Evolutionary conservation across 2,888 invertebrate genomes (phyloP).

Genomic region (Sminthurides aquaticus): DNA sequence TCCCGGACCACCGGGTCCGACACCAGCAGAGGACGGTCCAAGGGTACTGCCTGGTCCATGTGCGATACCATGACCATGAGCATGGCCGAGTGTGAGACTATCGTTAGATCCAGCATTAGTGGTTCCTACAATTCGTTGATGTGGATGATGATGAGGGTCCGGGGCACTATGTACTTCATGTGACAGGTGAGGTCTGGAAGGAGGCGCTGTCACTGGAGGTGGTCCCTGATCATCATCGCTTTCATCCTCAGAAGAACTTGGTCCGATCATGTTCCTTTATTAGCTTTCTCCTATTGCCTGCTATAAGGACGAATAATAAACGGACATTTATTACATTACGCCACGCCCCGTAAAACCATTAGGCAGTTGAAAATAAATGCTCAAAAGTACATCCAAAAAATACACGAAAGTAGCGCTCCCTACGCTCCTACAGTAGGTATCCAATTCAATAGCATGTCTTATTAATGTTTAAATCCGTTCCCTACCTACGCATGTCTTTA

Average conservation of each 20-base stretch:
- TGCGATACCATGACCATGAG: conserved; percentile 4
- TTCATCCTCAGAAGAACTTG: conserved; percentile 92
- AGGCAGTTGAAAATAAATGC: no score
- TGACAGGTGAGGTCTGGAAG: conserved; percentile 26
- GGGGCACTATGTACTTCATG: conserved; percentile 19
- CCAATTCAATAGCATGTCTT: no score
- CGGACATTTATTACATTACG: no score
- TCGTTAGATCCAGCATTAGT: conserved; percentile 32
- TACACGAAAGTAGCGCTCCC: no score
- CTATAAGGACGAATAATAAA: background rate
- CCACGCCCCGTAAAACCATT: no score
- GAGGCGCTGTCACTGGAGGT: conserved; percentile 50
- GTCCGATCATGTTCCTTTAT: conserved; percentile 69
- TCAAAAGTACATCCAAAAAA: no score
- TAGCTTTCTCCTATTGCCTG: background rate
- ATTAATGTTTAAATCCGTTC: no score
- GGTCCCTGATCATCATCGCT: conserved; percentile 75
- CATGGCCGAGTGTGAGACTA: conserved; percentile 30
- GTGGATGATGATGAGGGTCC: conserved; percentile 14
- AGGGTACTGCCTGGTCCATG: conserved; percentile 30
- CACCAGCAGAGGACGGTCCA: conserved; percentile 55
- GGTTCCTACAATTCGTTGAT: conserved; percentile 20
- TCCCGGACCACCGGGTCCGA: conserved; percentile 56
- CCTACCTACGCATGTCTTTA: no score
- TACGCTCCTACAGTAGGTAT: no score